These are phyloP conservation scores for Philhelius pedissequus DNA, from an alignment of 2,888 invertebrate genomes.

Conservation along the genomic window DNA sequence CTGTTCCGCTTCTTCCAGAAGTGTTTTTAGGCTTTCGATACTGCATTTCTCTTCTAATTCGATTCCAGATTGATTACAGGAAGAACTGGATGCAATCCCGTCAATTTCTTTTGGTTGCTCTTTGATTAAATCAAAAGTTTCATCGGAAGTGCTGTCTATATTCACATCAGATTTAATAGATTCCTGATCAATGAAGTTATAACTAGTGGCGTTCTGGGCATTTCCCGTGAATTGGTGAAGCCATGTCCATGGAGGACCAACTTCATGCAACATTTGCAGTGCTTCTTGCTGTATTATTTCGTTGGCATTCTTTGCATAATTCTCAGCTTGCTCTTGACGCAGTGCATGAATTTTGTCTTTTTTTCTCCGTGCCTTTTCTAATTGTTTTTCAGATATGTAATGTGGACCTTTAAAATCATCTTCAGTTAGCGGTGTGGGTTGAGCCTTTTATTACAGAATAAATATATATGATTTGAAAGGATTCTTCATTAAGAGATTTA, in stretches of 20 bases:
- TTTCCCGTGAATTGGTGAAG: slow-evolving; percentile 70
- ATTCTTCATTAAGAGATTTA: not conserved
- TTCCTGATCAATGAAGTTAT: slow-evolving; percentile 70
- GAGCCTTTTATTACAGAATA: not conserved
- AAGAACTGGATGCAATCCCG: not conserved
- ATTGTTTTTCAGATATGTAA: slow-evolving; percentile 44
- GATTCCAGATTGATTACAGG: not conserved
- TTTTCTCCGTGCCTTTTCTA: slow-evolving; percentile 32
- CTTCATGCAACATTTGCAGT: slow-evolving; percentile 64
- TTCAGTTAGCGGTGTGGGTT: not conserved
- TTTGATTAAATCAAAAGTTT: slow-evolving; percentile 62
- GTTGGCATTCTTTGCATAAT: slow-evolving; percentile 6
- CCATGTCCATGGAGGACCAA: slow-evolving; percentile 72
- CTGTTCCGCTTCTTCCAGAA: not conserved
- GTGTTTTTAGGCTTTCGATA: not conserved
- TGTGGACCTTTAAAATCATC: slow-evolving; percentile 64
- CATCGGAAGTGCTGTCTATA: slow-evolving; percentile 41
- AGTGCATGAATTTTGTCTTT: slow-evolving; percentile 36
- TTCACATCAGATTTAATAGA: slow-evolving; percentile 65
- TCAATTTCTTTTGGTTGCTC: slow-evolving; percentile 34
- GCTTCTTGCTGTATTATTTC: slow-evolving; percentile 53
- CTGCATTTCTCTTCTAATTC: not conserved
- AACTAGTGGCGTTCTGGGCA: slow-evolving; percentile 65
- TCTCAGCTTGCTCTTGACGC: slow-evolving; percentile 33
- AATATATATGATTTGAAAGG: not conserved